Conservation (phyloP, 2,888 invertebrate genomes). For the Tuberolachnus salignus region DNA sequence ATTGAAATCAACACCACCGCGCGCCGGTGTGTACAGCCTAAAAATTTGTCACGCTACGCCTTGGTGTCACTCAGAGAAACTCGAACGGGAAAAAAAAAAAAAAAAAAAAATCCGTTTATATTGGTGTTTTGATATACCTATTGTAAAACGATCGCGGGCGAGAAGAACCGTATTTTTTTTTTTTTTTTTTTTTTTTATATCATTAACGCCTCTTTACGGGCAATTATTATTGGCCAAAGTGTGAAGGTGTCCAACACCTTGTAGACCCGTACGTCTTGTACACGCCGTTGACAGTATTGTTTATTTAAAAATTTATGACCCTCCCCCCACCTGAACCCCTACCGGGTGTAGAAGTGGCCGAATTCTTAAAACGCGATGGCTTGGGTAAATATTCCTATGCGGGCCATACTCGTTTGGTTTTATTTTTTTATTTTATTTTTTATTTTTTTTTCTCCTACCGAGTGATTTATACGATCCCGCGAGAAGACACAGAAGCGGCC, state of each 20-base stretch:
- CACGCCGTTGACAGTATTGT: conserved; percentile 40
- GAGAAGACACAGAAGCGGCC: conserved; percentile 43
- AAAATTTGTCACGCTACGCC: conserved; percentile 39
- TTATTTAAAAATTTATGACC: conserved; percentile 54
- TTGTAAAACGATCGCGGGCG: conserved; percentile 28
- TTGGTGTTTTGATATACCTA: conserved; percentile 49
- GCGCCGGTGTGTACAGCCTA: conserved; percentile 9
- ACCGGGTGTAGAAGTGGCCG: conserved; percentile 36
- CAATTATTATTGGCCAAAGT: conserved; percentile 46
- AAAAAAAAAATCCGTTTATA: conserved; percentile 16
- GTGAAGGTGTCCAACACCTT: conserved; percentile 36
- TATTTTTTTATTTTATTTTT: no score
- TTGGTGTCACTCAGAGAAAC: conserved; percentile 9
- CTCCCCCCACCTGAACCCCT: background rate
- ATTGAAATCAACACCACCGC: conserved; percentile 40
- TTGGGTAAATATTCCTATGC: conserved; percentile 30
- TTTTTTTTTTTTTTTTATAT: background rate
- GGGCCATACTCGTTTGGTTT: no score
- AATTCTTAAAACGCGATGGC: conserved; percentile 25
- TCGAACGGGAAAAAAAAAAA: background rate
- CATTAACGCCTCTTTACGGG: conserved; percentile 52
- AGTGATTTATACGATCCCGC: conserved; percentile 42
- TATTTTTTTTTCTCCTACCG: conserved; percentile 19
- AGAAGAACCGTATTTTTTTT: background rate
- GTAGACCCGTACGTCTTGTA: background rate